phyloP scores from a whole-genome alignment of 2,888 invertebrate species.

The Agonopterix subpropinquella region DNA sequence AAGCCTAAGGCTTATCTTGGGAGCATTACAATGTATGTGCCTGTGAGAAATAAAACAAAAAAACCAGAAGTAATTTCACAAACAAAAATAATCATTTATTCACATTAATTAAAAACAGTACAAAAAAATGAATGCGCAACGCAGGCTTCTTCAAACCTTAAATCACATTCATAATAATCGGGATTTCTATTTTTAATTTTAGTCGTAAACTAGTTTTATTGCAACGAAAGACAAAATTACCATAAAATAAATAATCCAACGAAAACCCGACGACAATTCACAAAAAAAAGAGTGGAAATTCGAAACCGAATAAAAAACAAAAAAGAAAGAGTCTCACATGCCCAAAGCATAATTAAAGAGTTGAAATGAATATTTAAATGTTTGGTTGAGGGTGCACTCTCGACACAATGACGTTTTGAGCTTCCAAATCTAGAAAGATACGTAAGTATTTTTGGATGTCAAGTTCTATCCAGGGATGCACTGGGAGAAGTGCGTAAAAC shows the following conservation, averaged over 20 bases:
- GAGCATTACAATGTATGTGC: too few relatives aligned
- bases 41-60: too few relatives aligned
- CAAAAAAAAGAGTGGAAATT: conserved; percentile 16
- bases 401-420: conserved; percentile 65
- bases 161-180: too few relatives aligned
- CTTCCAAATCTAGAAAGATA: conserved; percentile 62
- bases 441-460: conserved; percentile 67
- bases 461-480: conserved; percentile 37
- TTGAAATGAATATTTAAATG: conserved; percentile 72
- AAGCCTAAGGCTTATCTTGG: too few relatives aligned
- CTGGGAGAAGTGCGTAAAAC: conserved; percentile 17
- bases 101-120: too few relatives aligned
- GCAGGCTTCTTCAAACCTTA: too few relatives aligned
- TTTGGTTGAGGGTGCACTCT: conserved; percentile 50
- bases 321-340: conserved; percentile 55
- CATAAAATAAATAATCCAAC: conserved; percentile 9
- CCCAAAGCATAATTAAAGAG: conserved; percentile 70
- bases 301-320: conserved; percentile 42
- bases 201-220: too few relatives aligned
- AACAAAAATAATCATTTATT: too few relatives aligned
- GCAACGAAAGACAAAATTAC: conserved; percentile 1
- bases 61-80: too few relatives aligned
- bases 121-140: too few relatives aligned
- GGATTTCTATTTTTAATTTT: too few relatives aligned
- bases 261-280: conserved; percentile 5